Conservation (phyloP, 2,113 vertebrate genomes). For the Mungos mungo region DNA sequence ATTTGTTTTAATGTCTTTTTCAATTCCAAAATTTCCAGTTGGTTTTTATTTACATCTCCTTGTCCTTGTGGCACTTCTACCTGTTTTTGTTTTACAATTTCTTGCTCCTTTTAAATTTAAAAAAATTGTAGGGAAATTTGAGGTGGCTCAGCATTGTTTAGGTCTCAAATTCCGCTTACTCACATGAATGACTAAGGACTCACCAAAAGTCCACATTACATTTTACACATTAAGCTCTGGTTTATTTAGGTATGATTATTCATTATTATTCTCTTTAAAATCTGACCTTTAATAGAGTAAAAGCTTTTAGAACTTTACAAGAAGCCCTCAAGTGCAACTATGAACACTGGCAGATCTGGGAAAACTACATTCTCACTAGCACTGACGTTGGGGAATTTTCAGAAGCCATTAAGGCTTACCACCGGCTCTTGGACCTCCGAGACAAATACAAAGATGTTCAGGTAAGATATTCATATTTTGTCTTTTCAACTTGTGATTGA, state of each 20-base stretch:
- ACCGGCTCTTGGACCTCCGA: slow-evolving; percentile 94
- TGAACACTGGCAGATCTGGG: slow-evolving; percentile 99
- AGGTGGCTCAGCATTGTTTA: neutral
- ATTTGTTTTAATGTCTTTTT: slow-evolving; percentile 1
- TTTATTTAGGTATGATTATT: neutral
- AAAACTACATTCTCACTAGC: slow-evolving; percentile 95
- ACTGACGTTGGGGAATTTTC: slow-evolving; percentile 94
- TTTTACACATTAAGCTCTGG: neutral
- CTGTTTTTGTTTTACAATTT: slow-evolving; percentile 21
- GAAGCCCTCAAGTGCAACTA: slow-evolving; percentile 98
- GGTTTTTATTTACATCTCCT: neutral
- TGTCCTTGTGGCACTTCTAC: neutral
- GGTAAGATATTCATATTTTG: slow-evolving; percentile 83
- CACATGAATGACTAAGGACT: neutral
- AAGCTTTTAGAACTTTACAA: slow-evolving; percentile 95
- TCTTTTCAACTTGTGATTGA: slow-evolving; percentile 25
- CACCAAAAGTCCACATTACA: neutral
- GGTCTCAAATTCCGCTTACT: neutral
- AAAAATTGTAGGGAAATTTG: neutral
- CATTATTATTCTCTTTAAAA: neutral
- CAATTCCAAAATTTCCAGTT: neutral
- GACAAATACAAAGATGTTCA: slow-evolving; percentile 96
- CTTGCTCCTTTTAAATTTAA: neutral
- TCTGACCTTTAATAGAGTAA: slow-evolving; percentile 85
- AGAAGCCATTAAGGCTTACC: slow-evolving; percentile 96